Conservation (phyloP, 2,888 invertebrate genomes). For the Miltochrista miniata region DNA sequence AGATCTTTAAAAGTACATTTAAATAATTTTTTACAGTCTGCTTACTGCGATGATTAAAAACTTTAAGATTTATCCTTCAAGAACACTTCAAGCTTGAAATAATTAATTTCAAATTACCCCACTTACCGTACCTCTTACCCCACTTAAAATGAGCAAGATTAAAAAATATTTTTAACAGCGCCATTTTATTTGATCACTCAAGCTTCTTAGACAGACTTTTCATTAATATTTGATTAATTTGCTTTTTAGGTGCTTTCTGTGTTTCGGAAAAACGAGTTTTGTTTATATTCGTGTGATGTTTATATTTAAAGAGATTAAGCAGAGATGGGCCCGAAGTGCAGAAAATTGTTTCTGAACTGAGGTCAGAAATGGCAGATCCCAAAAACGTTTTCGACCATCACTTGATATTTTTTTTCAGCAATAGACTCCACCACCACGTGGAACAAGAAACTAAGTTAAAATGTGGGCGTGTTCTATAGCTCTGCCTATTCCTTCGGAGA, state of each 20-base stretch:
- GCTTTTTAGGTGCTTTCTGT: background rate
- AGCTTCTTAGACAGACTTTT: slow-evolving; percentile 23
- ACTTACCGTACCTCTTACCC: slow-evolving; percentile 9
- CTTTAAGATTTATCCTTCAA: slow-evolving; percentile 8
- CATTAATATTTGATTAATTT: slow-evolving; percentile 4
- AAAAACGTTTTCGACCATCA: no score
- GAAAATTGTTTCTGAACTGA: no score
- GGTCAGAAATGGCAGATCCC: no score
- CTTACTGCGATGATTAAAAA: slow-evolving; percentile 24
- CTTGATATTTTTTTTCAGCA: no score
- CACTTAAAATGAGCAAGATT: slow-evolving; percentile 23
- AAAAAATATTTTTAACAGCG: slow-evolving; percentile 29
- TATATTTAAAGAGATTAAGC: no score
- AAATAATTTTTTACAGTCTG: slow-evolving; percentile 6
- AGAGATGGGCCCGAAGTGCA: no score
- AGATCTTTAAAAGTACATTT: background rate
- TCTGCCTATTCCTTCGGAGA: no score
- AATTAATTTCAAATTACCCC: slow-evolving; percentile 21
- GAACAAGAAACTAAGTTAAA: no score
- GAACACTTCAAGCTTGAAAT: slow-evolving; percentile 14
- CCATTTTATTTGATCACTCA: slow-evolving; percentile 20
- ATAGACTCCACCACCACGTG: no score
- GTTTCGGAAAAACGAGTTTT: background rate
- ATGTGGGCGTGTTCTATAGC: no score
- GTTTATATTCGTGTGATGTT: no score